phyloP scores from a whole-genome alignment of 2,797 vertebrate genomes.

The Oreortyx pictus region DNA sequence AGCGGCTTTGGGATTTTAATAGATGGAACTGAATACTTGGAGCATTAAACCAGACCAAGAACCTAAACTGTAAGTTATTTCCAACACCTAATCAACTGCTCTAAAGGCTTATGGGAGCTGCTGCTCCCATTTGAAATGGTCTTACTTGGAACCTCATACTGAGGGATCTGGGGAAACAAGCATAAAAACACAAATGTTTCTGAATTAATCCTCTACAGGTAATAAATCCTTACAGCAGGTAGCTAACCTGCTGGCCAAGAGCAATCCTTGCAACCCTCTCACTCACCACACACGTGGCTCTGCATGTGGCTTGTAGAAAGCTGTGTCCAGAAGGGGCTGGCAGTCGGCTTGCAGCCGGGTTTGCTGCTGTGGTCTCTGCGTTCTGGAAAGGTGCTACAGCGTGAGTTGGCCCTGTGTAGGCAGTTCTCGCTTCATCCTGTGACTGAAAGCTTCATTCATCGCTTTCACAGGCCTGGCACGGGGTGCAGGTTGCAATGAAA shows the following conservation, averaged over 20 bases:
- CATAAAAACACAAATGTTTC: background rate
- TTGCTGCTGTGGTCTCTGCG: background rate
- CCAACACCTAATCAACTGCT: background rate
- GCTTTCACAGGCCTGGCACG: background rate
- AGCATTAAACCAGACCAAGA: background rate
- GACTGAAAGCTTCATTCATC: background rate
- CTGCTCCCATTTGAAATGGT: background rate
- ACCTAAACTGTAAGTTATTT: background rate
- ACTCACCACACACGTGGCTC: background rate
- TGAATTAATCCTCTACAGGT: background rate
- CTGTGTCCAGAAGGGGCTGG: background rate
- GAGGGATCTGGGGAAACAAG: background rate
- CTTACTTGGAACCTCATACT: background rate
- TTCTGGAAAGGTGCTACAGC: background rate
- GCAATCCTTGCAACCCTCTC: background rate
- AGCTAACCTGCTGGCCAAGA: accelerated
- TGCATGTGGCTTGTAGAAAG: background rate
- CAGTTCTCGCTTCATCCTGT: background rate
- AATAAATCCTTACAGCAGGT: background rate
- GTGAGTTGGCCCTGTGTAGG: background rate
- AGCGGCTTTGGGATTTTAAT: background rate
- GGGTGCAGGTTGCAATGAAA: background rate
- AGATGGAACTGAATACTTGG: background rate
- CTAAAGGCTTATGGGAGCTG: background rate
- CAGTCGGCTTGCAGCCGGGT: background rate